Base-by-base conservation (phyloP, 2,797 vertebrate species). In the Enteromius treurensis region DNA sequence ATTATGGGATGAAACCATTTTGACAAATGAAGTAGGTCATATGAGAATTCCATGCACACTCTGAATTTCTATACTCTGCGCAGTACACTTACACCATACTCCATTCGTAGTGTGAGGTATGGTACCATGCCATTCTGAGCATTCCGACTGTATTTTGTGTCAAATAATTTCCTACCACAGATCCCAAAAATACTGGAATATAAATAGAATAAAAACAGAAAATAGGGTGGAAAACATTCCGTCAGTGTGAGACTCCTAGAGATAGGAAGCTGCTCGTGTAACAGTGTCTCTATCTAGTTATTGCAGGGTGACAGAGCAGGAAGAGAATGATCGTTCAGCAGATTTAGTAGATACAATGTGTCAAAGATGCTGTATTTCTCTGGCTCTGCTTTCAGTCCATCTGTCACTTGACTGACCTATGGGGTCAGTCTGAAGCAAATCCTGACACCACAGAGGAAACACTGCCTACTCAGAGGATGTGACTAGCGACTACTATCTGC, bases 331-430 rank as follows among this genome's bases (percentile, higher is more conserved):
- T 76, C n/a, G n/a, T 37, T 76, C 60, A 42, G 60, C 49, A 76
- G 80, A 82, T 82, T 76, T 32, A 82, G 34, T 67, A 29, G 71
- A 77, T 32, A 76, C 60, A 29, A 29, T 68, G 62, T 58, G 80
- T 68, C 79, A 76, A 80, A 80, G 73, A 85, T 76, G n/a, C 47
- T 47, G 70, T 47, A 74, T 55, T 60, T 73, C 83, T 68, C 69
- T 75, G 77, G 45, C 77, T 70, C 55, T 55, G 47, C 77, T 84
- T 65, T 80, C 69, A 80, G 78, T 73, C 65, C 32, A 80, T 80
- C 40, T 65, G 83, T 80, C 77, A 75, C 23, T 67, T n/a, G 32
- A 80, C 26, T 80, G 79, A 80, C 78, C 70, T 15, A 34, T 23
- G n/a, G 58, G 51, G 78, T 42, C 71, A 67, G 60, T n/a, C 42